Evolutionary conservation across 2,113 vertebrate genomes (phyloP).

Genomic region (Stegastes partitus): DNA sequence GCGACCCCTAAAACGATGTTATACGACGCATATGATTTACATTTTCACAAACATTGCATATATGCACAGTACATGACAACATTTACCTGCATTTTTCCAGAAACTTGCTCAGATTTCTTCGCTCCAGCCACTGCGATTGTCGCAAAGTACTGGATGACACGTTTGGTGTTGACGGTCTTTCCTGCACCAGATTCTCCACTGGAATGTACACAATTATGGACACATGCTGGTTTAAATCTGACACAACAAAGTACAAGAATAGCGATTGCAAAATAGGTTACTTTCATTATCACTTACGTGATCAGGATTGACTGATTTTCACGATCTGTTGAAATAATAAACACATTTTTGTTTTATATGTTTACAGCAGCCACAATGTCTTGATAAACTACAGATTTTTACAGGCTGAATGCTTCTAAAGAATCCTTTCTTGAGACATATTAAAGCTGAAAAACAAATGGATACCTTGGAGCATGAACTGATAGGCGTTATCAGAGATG

Average conservation of each 20-base stretch:
- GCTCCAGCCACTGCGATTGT: constrained; percentile 92
- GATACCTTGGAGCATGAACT: constrained; percentile 82
- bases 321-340: constrained; percentile 81
- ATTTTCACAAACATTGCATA: not conserved
- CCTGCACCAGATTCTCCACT: constrained; percentile 97
- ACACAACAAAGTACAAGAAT: not conserved
- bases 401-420: not conserved
- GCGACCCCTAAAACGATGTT: constrained; percentile 85
- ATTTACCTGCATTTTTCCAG: constrained; percentile 88
- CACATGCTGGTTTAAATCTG: not conserved
- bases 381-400: not conserved
- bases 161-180: constrained; percentile 97
- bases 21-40: not conserved
- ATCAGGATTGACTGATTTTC: constrained; percentile 89
- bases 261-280: not conserved
- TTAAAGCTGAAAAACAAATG: not conserved
- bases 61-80: not conserved
- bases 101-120: constrained; percentile 58
- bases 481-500: constrained; percentile 80
- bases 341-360: not conserved
- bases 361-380: not conserved
- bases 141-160: constrained; percentile 97
- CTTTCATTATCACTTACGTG: constrained; percentile 85
- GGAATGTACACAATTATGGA: constrained; percentile 26
- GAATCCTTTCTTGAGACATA: constrained; percentile 25